Evolutionary conservation across 2,113 vertebrate species (phyloP).

Genomic region (Sialia sialis): DNA sequence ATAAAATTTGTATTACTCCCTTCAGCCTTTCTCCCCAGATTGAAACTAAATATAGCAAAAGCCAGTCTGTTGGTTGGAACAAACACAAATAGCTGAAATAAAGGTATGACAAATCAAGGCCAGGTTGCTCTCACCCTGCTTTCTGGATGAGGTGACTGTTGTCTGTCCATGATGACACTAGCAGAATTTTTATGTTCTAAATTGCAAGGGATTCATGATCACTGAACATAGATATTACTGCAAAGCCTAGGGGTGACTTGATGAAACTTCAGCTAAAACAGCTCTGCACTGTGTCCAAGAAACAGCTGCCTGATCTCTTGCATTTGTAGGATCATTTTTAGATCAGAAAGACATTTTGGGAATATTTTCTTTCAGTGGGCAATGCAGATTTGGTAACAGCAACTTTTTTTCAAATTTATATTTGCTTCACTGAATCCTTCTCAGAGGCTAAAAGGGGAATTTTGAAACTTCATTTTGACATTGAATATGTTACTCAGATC

Average conservation of each 20-base stretch:
- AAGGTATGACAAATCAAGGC: neutral
- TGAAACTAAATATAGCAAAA: slow-evolving; percentile 3
- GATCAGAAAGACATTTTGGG: neutral
- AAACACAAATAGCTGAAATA: neutral
- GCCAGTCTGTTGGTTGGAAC: neutral
- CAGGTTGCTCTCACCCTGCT: neutral
- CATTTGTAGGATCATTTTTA: neutral
- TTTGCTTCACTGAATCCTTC: neutral
- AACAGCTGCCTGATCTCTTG: neutral
- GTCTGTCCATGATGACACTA: neutral
- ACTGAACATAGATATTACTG: neutral
- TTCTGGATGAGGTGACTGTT: neutral
- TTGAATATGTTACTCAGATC: neutral
- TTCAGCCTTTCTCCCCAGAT: neutral
- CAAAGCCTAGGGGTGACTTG: neutral
- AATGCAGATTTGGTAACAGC: slow-evolving; percentile 6
- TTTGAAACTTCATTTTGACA: neutral
- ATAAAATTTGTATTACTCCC: neutral
- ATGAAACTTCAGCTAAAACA: neutral
- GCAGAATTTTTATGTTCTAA: neutral
- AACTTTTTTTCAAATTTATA: neutral
- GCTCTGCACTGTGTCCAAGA: neutral
- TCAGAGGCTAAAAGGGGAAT: neutral
- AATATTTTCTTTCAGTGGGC: slow-evolving; percentile 21
- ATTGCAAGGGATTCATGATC: neutral